Base-by-base conservation (phyloP, 2,113 vertebrate species). In the Ochotona princeps region DNA sequence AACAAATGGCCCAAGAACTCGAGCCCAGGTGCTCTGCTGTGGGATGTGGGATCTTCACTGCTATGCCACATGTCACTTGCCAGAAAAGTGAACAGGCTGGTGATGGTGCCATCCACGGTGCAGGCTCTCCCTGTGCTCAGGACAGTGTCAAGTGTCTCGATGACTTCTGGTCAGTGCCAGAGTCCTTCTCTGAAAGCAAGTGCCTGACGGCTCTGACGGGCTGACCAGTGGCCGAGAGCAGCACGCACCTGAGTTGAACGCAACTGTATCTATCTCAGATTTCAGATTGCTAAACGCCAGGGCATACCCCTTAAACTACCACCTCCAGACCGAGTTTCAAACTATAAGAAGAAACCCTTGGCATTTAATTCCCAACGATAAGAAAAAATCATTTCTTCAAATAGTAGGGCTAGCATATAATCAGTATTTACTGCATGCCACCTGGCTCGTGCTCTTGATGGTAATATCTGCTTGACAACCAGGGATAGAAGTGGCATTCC, bases 321-420 rank as follows among this genome's bases (percentile, higher is more conserved):
- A 44, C 11, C 44, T 75, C 49, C 72, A 32, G 44, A 73, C 84
- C 26, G 87, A 49, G 38, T 81, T 87, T 78, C 20, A 49, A 94
- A 87, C 65, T 79, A 78, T 54, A 87, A 96, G 80, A 83, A 93
- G 18, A 92, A 95, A 96, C 73, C 44, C 9, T 90, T 95, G 88
- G 54, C 51, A 81, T 94, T 92, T 90, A 83, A 82, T 67, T 61
- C 51, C 80, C 94, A 95, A 75, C 94, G 96, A 97, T 97, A 92
- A 93, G 96, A 95, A 96, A 96, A 97, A 97, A 97, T 97, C 90
- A 97, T 96, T 97, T 98, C 96, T 97, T 97, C 86, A 93, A 96
- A 95, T 93, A 98, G 97, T 69, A 92, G 88, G 87, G 90, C 85
- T 80, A 96, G 84, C 76, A 90, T 96, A 92, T 97, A 96, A 98